These are phyloP conservation scores for Tethya wilhelma DNA, from an alignment of 37 sponge, comb jelly and placozoan genomes.

Conservation along the genomic window DNA sequence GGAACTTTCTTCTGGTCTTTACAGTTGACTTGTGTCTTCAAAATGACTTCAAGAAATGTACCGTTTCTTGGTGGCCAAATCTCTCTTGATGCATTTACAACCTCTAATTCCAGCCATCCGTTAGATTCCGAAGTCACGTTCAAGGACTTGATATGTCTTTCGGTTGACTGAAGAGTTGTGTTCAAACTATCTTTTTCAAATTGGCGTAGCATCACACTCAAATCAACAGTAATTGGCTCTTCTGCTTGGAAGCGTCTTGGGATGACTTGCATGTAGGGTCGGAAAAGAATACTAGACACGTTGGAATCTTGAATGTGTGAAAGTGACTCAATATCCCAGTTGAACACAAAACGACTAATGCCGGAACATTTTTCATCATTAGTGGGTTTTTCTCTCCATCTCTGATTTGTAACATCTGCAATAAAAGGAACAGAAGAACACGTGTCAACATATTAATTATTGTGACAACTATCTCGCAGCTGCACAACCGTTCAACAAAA, in stretches of 20 bases:
- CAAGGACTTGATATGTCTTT: neutral
- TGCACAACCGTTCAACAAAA: too few species aligned
- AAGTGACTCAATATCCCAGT: neutral
- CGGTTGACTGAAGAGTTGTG: neutral
- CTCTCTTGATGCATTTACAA: slow-evolving; percentile 2
- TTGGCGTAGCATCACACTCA: neutral
- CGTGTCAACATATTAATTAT: too few species aligned
- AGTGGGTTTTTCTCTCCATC: neutral
- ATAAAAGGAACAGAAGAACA: too few species aligned
- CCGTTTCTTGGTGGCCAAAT: slow-evolving; percentile 3
- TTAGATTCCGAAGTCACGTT: neutral
- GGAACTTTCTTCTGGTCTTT: slow-evolving; percentile 9
- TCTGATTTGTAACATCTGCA: neutral
- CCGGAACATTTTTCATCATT: neutral
- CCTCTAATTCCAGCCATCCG: slow-evolving; percentile 31
- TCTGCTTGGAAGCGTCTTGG: neutral
- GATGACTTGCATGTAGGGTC: slow-evolving; percentile 18
- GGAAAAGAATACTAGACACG: neutral
- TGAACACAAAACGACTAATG: neutral
- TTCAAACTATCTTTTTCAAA: neutral
- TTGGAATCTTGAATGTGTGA: neutral
- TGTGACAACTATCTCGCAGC: too few species aligned
- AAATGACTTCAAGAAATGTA: neutral
- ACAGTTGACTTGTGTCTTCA: slow-evolving; percentile 14
- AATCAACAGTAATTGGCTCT: neutral